Evolutionary conservation across 1,140 invertebrate species (phyloP), one percentile per base, ranked within the genome.

Genomic region (Drosophila melanica): DNA sequence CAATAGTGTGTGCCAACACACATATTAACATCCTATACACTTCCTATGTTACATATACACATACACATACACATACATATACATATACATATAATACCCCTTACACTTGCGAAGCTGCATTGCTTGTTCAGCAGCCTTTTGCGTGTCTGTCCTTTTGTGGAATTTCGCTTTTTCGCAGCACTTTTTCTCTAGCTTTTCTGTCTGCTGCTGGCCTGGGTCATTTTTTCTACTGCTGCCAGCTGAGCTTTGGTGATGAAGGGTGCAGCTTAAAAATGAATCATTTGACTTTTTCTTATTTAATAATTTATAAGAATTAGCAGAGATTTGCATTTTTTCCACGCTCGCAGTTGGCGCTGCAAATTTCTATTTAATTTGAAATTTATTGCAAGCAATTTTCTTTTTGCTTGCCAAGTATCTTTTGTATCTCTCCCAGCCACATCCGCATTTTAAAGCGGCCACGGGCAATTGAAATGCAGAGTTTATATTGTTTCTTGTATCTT

Each of bases 261-360:
- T 75, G 84, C 73, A 89, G 84, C 84, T 89, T 89, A 89, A 89
- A 89, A 89, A 89, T 89, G 84, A 89, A 89, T 89, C 84, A 89
- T 89, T 89, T 89, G 77, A 89, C 84, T 89, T 89, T 89, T 89
- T 89, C 84, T 84, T 89, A 89, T 89, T 89, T 84, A 89, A 89
- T 89, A 89, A 89, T 89, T 89, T 89, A 89, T 89, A 89, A 89
- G 84, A 89, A 89, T 89, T 89, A 89, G 84, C 87, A 84, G 84
- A 89, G 84, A 89, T 89, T 89, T 89, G 84, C 84, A 89, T 89
- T 89, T 84, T 81, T 87, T 87, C 47, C n/a, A 45, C 42, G 50
- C 41, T 62, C 44, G 39, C 78, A 73, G 72, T 81, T 77, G 78
- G 69, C 35, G 75, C 47, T 73, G 85, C 69, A 89, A 89, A 89